Evolutionary conservation across 2,113 vertebrate genomes (phyloP), one percentile per base, ranked within the genome.

Genomic region (Scomber scombrus): DNA sequence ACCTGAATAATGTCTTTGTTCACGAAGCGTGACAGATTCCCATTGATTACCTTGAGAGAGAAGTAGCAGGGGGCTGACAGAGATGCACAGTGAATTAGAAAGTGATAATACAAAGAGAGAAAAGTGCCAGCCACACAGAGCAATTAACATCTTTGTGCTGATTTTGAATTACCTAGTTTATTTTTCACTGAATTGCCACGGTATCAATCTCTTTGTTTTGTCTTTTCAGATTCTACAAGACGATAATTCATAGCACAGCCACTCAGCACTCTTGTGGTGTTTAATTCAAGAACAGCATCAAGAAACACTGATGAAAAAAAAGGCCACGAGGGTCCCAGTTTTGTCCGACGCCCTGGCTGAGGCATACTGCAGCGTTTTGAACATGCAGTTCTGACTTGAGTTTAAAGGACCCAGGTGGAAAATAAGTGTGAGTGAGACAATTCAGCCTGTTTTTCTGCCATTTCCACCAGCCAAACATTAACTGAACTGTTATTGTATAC

Each of bases 151-250:
- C 34, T 40, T 64, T 31, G 4, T 60, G 50, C 54, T 43, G 58
- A 85, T 47, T 75, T 47, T 73, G 61, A 66, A 87, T 61, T 1
- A 72, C 57, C 19, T 26, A 14, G 3, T 45, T 66, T 34, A 2
- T 19, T 12, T 58, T 46, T 21, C 14, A 19, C 47, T 49, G 23
- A 72, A 50, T 87, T 15, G 47, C 72, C 74, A 52, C 72, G 63
- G 52, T 66, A 45, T 65, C 56, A 89, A 85, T 47, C 76, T 73
- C 88, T 81, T 86, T 80, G 77, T 91, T 89, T 90, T 95, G 85
- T 94, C 84, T 90, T 83, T 89, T 83, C 94, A 98, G 97, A 95
- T 97, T 94, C 96, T 96, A 91, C 96, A 95, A 91, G 93, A 94
- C 84, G 95, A 96, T 97, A 97, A 97, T 89, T 93, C 96, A 81